Evolutionary conservation across 2,888 invertebrate genomes (phyloP).

Genomic region (Tuberolachnus salignus): DNA sequence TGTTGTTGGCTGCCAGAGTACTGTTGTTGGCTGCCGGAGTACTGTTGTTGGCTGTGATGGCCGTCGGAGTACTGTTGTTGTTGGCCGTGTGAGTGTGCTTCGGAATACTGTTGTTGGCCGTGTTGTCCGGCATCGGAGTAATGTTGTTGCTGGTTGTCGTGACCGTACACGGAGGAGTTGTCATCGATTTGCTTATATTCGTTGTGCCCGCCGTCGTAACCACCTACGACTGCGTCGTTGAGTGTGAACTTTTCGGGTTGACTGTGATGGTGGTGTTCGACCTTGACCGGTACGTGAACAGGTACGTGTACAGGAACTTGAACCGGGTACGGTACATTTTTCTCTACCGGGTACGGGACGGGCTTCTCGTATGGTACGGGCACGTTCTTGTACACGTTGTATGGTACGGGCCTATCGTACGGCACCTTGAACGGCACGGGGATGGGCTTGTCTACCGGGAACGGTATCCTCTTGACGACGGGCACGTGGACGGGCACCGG

Average conservation of each 20-base stretch:
- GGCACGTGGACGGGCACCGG: slow-evolving; percentile 58
- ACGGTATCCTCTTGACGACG: slow-evolving; percentile 72
- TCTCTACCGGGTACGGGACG: slow-evolving; percentile 61
- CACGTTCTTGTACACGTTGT: slow-evolving; percentile 69
- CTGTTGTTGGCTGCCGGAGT: neutral
- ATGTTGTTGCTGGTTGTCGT: neutral
- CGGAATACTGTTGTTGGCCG: neutral
- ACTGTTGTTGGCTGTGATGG: neutral
- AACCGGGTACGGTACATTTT: slow-evolving; percentile 68
- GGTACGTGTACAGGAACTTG: slow-evolving; percentile 62
- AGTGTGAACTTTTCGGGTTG: slow-evolving; percentile 25
- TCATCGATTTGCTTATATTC: too few relatives aligned
- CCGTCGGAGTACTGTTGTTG: neutral
- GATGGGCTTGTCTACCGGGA: slow-evolving; percentile 75
- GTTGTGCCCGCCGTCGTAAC: neutral
- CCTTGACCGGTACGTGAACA: slow-evolving; percentile 46
- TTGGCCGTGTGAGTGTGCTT: too few relatives aligned
- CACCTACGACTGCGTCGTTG: slow-evolving; percentile 15
- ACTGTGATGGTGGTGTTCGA: slow-evolving; percentile 1
- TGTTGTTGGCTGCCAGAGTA: neutral
- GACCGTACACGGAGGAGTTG: too few relatives aligned
- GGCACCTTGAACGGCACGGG: slow-evolving; percentile 75
- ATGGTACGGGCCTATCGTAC: slow-evolving; percentile 74
- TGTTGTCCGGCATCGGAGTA: neutral
- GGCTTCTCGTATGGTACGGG: slow-evolving; percentile 65